These are phyloP conservation scores for Gari tellinella DNA, from an alignment of 2,888 invertebrate species.

Conservation along the genomic window DNA sequence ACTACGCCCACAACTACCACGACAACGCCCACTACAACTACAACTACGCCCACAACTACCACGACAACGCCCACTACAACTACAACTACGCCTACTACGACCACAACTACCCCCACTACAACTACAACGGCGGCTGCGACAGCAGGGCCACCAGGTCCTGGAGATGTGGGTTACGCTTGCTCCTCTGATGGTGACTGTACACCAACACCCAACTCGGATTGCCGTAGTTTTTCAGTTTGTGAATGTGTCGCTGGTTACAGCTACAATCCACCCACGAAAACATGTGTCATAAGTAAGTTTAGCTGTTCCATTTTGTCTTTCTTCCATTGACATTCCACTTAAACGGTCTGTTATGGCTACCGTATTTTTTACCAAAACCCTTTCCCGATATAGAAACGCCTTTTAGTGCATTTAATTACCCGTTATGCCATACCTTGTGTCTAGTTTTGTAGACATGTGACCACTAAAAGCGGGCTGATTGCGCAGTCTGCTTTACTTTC, in stretches of 20 bases:
- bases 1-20: conserved; percentile 8
- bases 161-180: conserved; percentile 29
- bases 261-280: conserved; percentile 13
- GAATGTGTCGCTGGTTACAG: conserved; percentile 47
- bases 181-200: conserved; percentile 11
- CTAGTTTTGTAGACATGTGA: no score
- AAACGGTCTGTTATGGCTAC: no score
- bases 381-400: no score
- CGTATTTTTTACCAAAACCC: no score
- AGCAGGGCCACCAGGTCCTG: conserved; percentile 5
- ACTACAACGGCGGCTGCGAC: conserved; percentile 2
- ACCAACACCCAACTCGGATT: conserved; percentile 17
- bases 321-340: no score
- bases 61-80: background rate
- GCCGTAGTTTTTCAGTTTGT: conserved; percentile 26
- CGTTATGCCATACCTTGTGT: no score
- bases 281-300: conserved; percentile 37
- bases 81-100: conserved; percentile 3
- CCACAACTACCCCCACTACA: conserved; percentile 9
- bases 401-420: no score
- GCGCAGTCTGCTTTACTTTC: no score
- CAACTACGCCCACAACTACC: conserved; percentile 3
- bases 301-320: no score
- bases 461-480: no score
- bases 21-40: background rate